Conservation (phyloP, 2,797 vertebrate genomes). For the Echiichthys vipera region DNA sequence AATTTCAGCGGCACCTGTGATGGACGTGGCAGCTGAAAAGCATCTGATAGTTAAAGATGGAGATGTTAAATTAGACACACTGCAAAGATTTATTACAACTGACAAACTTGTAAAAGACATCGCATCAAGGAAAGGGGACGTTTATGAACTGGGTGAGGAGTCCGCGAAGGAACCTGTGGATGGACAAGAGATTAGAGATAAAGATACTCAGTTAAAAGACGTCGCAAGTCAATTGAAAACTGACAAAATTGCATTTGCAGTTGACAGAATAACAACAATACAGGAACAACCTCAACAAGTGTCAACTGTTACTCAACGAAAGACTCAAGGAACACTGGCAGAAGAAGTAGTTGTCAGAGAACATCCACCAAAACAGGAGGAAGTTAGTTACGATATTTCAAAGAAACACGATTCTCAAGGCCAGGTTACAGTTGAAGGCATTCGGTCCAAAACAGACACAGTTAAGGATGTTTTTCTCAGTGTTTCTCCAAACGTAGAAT, state of each 20-base stretch:
- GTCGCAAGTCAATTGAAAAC: constrained; percentile 4
- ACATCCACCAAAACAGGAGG: background rate
- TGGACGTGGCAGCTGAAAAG: constrained; percentile 34
- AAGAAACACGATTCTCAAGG: background rate
- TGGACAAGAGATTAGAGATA: background rate
- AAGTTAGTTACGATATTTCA: background rate
- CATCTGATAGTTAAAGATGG: constrained; percentile 11
- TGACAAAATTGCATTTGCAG: background rate
- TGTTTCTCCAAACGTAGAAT: background rate
- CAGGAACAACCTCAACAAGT: background rate
- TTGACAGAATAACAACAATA: background rate
- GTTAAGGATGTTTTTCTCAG: background rate
- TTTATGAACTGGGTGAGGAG: constrained; percentile 6
- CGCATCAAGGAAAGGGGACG: background rate
- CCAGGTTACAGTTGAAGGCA: background rate
- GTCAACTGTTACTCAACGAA: background rate
- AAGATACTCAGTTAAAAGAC: background rate
- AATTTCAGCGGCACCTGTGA: constrained; percentile 18
- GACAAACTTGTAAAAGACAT: constrained; percentile 7
- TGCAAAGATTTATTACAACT: background rate
- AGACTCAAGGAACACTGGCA: background rate
- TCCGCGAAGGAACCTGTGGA: background rate
- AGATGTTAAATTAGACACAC: constrained; percentile 5
- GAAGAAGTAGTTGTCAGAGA: background rate
- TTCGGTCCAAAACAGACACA: constrained; percentile 21